Evolutionary conservation across 2,113 vertebrate genomes (phyloP).

Genomic region (Passerina amoena): DNA sequence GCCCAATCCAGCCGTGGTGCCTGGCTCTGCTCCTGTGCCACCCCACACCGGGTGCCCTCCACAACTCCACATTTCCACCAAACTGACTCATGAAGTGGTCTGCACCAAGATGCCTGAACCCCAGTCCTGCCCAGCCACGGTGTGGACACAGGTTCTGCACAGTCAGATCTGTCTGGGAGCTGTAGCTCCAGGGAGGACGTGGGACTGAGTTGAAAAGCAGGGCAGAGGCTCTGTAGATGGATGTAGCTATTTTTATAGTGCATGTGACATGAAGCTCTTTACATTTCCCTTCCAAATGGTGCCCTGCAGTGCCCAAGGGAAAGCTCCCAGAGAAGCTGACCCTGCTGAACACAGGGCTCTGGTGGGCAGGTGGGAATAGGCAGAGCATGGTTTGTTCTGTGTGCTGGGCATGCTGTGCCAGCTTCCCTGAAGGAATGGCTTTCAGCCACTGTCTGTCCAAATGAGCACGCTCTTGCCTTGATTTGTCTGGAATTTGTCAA

Average conservation of each 20-base stretch:
- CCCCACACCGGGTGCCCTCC: not conserved
- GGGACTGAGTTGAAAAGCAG: not conserved
- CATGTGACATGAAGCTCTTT: not conserved
- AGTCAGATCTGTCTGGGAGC: not conserved
- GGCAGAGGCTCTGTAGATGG: not conserved
- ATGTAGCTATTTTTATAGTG: not conserved
- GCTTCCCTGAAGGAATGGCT: constrained; percentile 6
- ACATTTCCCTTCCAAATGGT: not conserved
- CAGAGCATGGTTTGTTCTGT: not conserved
- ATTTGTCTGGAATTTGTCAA: not conserved
- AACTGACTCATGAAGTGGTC: not conserved
- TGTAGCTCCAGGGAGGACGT: not conserved
- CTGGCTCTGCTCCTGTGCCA: not conserved
- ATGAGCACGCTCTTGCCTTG: not conserved
- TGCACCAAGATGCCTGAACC: not conserved
- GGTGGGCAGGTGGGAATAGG: not conserved
- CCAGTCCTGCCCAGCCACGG: fast-evolving
- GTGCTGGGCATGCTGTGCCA: not conserved
- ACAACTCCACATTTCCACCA: not conserved
- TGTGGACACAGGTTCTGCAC: not conserved
- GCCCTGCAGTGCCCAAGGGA: not conserved
- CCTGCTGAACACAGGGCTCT: not conserved
- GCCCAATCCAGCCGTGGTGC: fast-evolving
- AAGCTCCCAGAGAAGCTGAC: not conserved
- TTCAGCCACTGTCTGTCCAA: not conserved